Evolutionary conservation across 2,888 invertebrate genomes (phyloP).

Genomic region (Scaptomyza parva): DNA sequence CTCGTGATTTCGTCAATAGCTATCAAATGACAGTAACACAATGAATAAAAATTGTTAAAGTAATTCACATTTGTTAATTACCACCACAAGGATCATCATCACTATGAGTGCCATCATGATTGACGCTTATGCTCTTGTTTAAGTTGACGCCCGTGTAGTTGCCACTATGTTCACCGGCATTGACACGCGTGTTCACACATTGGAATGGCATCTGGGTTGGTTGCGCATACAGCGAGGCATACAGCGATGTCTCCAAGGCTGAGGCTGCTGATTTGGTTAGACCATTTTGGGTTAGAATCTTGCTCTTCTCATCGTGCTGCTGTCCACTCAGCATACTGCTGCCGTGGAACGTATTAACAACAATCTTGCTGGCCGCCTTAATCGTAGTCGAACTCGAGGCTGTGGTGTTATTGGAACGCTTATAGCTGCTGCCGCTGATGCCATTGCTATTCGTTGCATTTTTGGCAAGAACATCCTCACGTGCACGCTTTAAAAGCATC

Average conservation of each 20-base stretch:
- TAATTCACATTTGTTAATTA: conserved; percentile 24
- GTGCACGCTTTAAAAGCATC: conserved; percentile 84
- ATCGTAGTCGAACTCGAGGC: conserved; percentile 55
- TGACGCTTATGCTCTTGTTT: conserved; percentile 48
- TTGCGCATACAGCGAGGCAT: conserved; percentile 78
- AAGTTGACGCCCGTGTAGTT: conserved; percentile 73
- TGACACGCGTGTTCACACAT: conserved; percentile 30
- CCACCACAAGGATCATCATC: conserved; percentile 82
- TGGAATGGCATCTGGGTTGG: conserved; percentile 52
- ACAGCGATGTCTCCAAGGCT: conserved; percentile 80
- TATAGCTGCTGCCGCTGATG: conserved; percentile 26
- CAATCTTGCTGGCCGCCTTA: conserved; percentile 78
- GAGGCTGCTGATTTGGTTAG: conserved; percentile 78
- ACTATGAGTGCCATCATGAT: conserved; percentile 41
- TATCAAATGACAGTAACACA: conserved; percentile 25
- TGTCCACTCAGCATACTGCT: conserved; percentile 82
- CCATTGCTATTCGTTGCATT: conserved; percentile 40
- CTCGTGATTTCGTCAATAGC: conserved; percentile 82
- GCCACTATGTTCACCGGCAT: conserved; percentile 53
- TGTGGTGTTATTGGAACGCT: conserved; percentile 44
- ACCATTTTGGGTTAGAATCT: conserved; percentile 81
- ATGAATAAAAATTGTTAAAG: not conserved
- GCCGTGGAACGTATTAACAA: conserved; percentile 84
- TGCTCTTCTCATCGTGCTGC: conserved; percentile 77
- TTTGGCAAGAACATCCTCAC: conserved; percentile 76